Conservation (phyloP, 37 sponge, comb jelly and placozoan species). For the Bolinopsis microptera region DNA sequence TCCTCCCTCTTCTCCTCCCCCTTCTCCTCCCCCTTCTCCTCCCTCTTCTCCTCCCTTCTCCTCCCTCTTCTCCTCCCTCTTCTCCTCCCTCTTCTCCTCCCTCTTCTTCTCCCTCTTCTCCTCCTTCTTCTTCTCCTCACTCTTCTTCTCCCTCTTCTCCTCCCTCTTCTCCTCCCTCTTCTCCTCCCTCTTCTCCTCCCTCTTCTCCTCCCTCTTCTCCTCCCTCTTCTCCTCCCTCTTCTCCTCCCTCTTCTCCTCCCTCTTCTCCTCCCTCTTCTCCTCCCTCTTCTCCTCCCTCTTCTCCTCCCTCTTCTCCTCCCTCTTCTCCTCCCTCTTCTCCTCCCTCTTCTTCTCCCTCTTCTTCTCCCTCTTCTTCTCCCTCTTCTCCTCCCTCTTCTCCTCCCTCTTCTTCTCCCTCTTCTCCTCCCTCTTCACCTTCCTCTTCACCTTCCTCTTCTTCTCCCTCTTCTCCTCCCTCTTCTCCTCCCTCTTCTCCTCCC, state of each 20-base stretch:
- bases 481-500: background rate
- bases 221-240: background rate
- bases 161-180: background rate
- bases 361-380: background rate
- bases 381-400: background rate
- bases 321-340: conserved; percentile 15
- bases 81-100: background rate
- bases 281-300: background rate
- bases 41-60: background rate
- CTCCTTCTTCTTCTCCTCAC: too few relatives aligned
- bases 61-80: background rate
- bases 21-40: background rate
- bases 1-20: background rate
- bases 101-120: background rate
- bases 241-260: background rate
- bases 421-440: background rate
- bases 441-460: background rate
- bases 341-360: too few relatives aligned
- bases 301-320: background rate
- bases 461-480: background rate
- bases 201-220: too few relatives aligned
- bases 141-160: background rate
- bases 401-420: background rate
- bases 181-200: background rate
- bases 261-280: background rate